Base-by-base conservation (phyloP, 2,888 invertebrate species). In the Dorcus parallelipipedus region DNA sequence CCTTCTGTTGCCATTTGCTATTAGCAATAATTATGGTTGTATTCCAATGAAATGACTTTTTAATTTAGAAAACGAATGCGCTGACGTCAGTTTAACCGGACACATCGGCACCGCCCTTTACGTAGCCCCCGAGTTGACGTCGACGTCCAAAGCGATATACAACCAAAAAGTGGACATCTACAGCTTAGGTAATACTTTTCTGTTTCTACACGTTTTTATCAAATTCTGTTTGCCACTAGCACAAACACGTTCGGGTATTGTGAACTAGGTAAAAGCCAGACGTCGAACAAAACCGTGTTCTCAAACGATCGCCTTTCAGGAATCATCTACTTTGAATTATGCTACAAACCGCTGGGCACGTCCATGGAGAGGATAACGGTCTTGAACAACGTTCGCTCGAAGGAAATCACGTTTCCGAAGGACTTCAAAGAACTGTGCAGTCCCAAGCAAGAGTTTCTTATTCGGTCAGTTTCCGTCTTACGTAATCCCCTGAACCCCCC, bases 261-360 rank as follows among this genome's bases (percentile, higher is more conserved):
- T 7, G 26, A 33, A 33, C 6, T 33, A 33, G 26, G 26, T 33
- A 33, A 33, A 33, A 5, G 4, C 3, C 26, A 33, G 26, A 33
- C 26, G 26, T 33, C 26, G 26, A 33, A 33, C 26, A 5, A 33
- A 33, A 33, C 26, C 26, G 26, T 33, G 6, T 33, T 33, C 26
- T 33, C 26, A 3, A 33, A 33, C 7, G 3, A 33, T 33, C 26
- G 26, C 7, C 26, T 68, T 69, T 52, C 93, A 49, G 97, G 97
- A 3, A 90, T 97, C 41, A 97, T 97, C 63, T 85, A 97, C 64
- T 97, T 95, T 71, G 95, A 95, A 81, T 98, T 99, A 97, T 93
- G 91, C 69, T 92, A 93, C 73, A 87, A 86, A 10, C 90, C 94
- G 0, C 81, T 95, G 47, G 80, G 81, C 0, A 97, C 97, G 0